These are phyloP conservation scores for Drosophila micromelanica DNA, from an alignment of 1,140 invertebrate genomes.

Conservation along the genomic window DNA sequence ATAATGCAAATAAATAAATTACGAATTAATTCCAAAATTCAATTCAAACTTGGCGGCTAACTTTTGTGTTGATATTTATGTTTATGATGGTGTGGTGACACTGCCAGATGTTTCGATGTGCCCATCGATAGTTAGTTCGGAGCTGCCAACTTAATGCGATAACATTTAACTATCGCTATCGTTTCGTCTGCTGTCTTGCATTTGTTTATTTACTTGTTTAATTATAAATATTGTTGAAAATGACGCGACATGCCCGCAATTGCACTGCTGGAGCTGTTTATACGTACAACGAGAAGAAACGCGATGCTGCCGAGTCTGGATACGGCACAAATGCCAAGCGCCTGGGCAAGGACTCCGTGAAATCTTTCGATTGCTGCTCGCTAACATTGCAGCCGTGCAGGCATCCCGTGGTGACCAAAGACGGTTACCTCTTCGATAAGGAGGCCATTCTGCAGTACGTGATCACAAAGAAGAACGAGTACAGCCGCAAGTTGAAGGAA, in stretches of 20 bases:
- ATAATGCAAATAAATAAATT: slow-evolving; percentile 43
- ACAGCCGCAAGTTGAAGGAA: slow-evolving; percentile 94
- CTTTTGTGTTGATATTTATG: slow-evolving; percentile 6
- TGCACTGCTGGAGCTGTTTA: slow-evolving; percentile 99
- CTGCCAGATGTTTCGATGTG: background rate
- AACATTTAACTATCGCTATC: background rate
- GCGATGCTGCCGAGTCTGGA: slow-evolving; percentile 96
- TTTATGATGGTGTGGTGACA: slow-evolving; percentile 6
- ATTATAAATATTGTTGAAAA: slow-evolving; percentile 74
- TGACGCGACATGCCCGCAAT: slow-evolving; percentile 98
- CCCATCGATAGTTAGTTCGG: slow-evolving; percentile 7
- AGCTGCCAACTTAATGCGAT: background rate
- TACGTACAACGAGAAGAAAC: slow-evolving; percentile 99
- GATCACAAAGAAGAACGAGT: slow-evolving; percentile 97
- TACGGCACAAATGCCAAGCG: slow-evolving; percentile 93
- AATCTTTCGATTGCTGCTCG: slow-evolving; percentile 99
- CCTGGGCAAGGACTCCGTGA: slow-evolving; percentile 96
- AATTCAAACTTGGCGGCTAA: slow-evolving; percentile 1
- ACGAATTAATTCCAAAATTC: slow-evolving; percentile 33
- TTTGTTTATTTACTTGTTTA: slow-evolving; percentile 19
- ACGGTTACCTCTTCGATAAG: slow-evolving; percentile 98
- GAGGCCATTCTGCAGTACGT: slow-evolving; percentile 98
- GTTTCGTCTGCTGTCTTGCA: background rate
- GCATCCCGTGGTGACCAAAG: slow-evolving; percentile 86
- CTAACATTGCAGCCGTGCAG: slow-evolving; percentile 94